A percentile compares a stretch with the other conserved stretches of the same genome.
Evolutionary conservation across 2,888 invertebrate species (phyloP).

Genomic region (Tenodera sinensis): DNA sequence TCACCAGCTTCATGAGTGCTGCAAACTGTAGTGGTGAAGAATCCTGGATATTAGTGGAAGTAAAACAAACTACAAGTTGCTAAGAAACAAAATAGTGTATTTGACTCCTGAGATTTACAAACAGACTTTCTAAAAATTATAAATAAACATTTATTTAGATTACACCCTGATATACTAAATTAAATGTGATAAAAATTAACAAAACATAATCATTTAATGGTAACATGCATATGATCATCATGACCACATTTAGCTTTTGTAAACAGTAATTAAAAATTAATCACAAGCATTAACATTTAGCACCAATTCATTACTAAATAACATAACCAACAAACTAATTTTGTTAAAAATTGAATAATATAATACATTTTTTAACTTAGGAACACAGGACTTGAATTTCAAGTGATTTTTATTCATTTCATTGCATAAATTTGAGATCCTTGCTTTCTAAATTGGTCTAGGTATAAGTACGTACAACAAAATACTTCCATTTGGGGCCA

Average conservation of each 20-base stretch:
- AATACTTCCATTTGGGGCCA: no score
- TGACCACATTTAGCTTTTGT: neutral
- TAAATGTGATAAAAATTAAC: neutral
- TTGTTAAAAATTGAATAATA: neutral
- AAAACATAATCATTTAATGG: neutral
- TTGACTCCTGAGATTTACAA: neutral
- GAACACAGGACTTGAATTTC: neutral
- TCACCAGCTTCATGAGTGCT: no score
- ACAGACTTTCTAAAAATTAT: neutral
- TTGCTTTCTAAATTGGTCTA: neutral
- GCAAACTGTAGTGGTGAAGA: neutral
- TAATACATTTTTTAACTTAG: neutral
- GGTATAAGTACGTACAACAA: neutral
- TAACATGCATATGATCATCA: neutral
- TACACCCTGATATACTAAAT: neutral
- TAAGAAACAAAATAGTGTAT: neutral
- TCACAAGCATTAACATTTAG: neutral
- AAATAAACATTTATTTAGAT: neutral
- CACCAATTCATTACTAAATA: neutral
- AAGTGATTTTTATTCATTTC: neutral
- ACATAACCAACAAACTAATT: neutral
- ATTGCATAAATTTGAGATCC: neutral
- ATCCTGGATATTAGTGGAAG: neutral
- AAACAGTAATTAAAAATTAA: neutral
- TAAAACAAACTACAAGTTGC: neutral